Evolutionary conservation across 2,797 vertebrate species (phyloP).

Genomic region (Gorsachius magnificus): DNA sequence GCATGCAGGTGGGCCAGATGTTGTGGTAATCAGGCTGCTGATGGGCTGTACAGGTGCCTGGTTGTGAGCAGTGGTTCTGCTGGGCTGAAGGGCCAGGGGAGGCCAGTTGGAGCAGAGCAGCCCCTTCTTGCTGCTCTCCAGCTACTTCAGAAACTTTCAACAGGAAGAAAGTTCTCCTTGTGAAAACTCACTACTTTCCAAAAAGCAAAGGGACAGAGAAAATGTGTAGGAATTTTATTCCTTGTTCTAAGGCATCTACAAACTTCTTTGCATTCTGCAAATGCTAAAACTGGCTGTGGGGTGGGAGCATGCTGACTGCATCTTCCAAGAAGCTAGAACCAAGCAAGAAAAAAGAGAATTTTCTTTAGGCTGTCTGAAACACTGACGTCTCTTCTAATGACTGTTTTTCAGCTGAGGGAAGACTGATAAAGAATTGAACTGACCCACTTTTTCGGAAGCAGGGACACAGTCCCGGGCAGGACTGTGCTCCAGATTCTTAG

Average conservation of each 20-base stretch:
- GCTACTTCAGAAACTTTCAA: not conserved
- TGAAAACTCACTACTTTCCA: not conserved
- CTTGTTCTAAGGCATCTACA: not conserved
- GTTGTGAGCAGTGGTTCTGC: not conserved
- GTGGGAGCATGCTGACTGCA: accelerated
- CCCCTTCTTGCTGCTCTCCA: not conserved
- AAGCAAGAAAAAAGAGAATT: not conserved
- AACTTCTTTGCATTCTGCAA: not conserved
- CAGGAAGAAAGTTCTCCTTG: not conserved
- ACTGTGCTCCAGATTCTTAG: not conserved
- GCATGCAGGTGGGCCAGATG: not conserved
- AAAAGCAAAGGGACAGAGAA: not conserved
- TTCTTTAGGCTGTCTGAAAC: not conserved
- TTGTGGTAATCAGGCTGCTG: not conserved
- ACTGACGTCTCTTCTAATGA: not conserved
- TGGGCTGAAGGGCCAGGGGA: not conserved
- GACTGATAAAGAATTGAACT: not conserved
- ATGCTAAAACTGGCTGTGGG: not conserved
- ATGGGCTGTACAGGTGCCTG: accelerated
- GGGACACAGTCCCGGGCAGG: not conserved
- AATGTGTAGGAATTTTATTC: not conserved
- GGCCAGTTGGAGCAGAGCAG: not conserved
- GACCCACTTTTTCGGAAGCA: not conserved
- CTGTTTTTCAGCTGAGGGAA: not conserved
- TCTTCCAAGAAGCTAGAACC: not conserved